Conservation (phyloP, 23 tunicate genomes). For the Pegea sp. region DNA sequence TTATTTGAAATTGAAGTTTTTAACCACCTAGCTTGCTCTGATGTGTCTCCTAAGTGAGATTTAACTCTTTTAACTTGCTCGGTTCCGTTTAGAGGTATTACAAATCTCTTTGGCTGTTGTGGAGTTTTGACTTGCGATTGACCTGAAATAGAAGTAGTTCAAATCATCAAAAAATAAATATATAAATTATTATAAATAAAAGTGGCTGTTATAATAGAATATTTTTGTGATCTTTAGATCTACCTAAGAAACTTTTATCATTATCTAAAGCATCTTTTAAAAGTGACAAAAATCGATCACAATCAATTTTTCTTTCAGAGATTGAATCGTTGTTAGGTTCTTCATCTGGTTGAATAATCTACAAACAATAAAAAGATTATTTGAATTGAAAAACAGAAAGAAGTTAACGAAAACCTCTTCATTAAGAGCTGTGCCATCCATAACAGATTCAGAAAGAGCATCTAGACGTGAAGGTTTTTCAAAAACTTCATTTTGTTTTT, state of each 20-base stretch:
- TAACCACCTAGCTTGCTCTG: too few species aligned
- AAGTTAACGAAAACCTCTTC: conserved; percentile 9
- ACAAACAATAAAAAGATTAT: too few species aligned
- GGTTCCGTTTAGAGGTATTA: conserved; percentile 53
- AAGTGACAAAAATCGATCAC: conserved; percentile 34
- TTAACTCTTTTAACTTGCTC: conserved; percentile 61
- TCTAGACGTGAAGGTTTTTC: conserved; percentile 63
- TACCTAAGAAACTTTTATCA: too few species aligned
- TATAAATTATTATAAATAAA: too few species aligned
- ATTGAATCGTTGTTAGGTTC: too few species aligned
- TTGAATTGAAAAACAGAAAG: neutral
- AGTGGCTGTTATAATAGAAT: too few species aligned
- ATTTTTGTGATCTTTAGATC: too few species aligned
- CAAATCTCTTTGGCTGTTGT: conserved; percentile 4
- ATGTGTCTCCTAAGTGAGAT: neutral
- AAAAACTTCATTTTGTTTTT: conserved; percentile 5
- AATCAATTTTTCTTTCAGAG: too few species aligned
- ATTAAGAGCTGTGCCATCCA: conserved; percentile 67
- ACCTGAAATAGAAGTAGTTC: too few species aligned
- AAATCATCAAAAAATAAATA: too few species aligned
- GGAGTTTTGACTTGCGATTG: conserved; percentile 17
- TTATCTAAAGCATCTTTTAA: conserved; percentile 37
- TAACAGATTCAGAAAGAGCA: conserved; percentile 51
- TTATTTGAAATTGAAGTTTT: too few species aligned
- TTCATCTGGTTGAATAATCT: too few species aligned